These are phyloP conservation scores for Myotis myotis DNA, from an alignment of 2,797 vertebrate genomes.

Conservation along the genomic window DNA sequence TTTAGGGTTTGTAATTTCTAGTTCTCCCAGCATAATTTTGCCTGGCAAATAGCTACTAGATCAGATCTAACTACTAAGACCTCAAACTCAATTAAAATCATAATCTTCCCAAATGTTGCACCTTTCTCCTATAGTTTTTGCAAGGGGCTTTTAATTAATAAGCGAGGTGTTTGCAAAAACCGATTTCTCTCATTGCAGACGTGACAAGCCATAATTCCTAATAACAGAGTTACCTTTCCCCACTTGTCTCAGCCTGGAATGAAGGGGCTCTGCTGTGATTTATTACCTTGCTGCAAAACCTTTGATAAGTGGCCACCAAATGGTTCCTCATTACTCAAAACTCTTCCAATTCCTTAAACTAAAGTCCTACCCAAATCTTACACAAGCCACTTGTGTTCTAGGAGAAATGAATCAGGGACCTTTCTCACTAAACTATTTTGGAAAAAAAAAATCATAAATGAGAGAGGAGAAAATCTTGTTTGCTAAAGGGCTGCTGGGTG, in stretches of 20 bases:
- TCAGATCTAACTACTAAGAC: conserved; percentile 40
- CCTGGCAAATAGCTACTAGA: conserved; percentile 54
- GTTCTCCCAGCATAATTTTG: conserved; percentile 38
- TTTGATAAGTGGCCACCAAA: conserved; percentile 89
- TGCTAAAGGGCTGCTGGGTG: conserved; percentile 87
- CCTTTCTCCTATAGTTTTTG: conserved; percentile 35
- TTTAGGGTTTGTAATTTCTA: background rate
- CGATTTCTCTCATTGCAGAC: conserved; percentile 84
- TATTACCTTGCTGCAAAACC: conserved; percentile 88
- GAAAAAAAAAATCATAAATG: conserved; percentile 90
- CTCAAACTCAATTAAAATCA: background rate
- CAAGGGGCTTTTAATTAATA: conserved; percentile 71
- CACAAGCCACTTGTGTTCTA: conserved; percentile 85
- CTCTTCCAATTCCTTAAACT: conserved; percentile 87
- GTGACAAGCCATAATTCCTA: conserved; percentile 89
- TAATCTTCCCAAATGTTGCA: background rate
- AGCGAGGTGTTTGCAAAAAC: conserved; percentile 82
- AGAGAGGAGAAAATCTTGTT: conserved; percentile 91
- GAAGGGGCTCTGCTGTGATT: conserved; percentile 86
- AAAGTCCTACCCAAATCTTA: conserved; percentile 84
- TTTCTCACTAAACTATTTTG: conserved; percentile 87
- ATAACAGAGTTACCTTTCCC: conserved; percentile 87
- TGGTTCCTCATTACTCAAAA: conserved; percentile 90
- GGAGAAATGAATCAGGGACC: conserved; percentile 89
- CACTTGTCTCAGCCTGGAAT: conserved; percentile 84